Evolutionary conservation across 2,113 vertebrate species (phyloP).

Genomic region (Anolis sagrei): DNA sequence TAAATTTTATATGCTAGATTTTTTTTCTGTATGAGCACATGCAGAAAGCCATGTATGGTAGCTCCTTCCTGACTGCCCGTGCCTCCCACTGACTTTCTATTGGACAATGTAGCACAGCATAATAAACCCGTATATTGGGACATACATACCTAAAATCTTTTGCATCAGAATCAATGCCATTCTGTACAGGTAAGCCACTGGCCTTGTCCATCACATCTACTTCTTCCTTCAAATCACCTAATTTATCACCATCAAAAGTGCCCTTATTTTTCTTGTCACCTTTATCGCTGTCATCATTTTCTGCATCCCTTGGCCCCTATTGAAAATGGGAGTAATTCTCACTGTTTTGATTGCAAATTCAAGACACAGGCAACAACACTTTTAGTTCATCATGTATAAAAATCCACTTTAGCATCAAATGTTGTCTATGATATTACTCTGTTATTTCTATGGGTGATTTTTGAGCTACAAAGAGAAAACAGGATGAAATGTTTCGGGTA

Average conservation of each 20-base stretch:
- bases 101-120: background rate
- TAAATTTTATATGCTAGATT: too few species aligned
- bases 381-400: too few species aligned
- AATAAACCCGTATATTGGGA: background rate
- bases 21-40: too few species aligned
- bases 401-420: too few species aligned
- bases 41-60: background rate
- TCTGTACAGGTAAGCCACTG: slow-evolving; percentile 95
- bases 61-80: too few species aligned
- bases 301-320: slow-evolving; percentile 93
- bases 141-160: slow-evolving; percentile 94
- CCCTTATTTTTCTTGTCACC: slow-evolving; percentile 93
- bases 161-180: slow-evolving; percentile 95
- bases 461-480: too few species aligned
- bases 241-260: slow-evolving; percentile 93
- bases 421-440: too few species aligned
- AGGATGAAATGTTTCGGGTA: too few species aligned
- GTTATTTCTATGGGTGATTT: too few species aligned
- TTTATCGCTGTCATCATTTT: slow-evolving; percentile 94
- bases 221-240: slow-evolving; percentile 97
- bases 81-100: background rate
- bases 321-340: slow-evolving; percentile 33
- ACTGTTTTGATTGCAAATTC: background rate
- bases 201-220: slow-evolving; percentile 94
- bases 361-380: background rate